Conservation (phyloP, 2,888 invertebrate species). For the Melanostoma scalare region DNA sequence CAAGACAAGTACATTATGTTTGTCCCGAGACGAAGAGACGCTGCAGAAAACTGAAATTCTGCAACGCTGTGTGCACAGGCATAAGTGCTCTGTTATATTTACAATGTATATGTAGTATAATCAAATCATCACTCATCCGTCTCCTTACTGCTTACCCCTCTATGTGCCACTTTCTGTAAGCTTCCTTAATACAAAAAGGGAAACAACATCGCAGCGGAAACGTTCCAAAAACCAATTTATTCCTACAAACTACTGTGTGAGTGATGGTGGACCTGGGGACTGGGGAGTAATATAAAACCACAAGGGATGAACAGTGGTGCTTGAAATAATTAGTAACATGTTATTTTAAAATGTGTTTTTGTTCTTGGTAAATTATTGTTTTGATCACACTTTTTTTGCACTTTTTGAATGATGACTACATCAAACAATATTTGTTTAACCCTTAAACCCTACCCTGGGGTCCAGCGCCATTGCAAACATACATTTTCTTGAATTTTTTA, state of each 20-base stretch:
- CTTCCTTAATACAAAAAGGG: slow-evolving; percentile 18
- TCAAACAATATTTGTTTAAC: no score
- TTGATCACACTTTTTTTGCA: no score
- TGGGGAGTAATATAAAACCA: not conserved
- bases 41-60: slow-evolving; percentile 54
- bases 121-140: slow-evolving; percentile 13
- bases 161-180: slow-evolving; percentile 32
- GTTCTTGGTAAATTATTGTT: no score
- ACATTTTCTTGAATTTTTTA: no score
- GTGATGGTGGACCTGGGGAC: not conserved
- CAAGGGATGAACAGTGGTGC: slow-evolving; percentile 47
- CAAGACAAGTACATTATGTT: slow-evolving; percentile 7
- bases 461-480: no score
- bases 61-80: slow-evolving; percentile 23
- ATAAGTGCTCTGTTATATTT: not conserved
- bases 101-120: slow-evolving; percentile 18
- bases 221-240: slow-evolving; percentile 59
- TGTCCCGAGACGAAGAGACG: slow-evolving; percentile 47
- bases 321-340: slow-evolving; percentile 1
- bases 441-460: no score
- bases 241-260: slow-evolving; percentile 18
- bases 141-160: not conserved
- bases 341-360: no score
- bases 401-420: no score
- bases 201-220: slow-evolving; percentile 35